These are phyloP conservation scores for Acleris emargana DNA, from an alignment of 2,888 invertebrate genomes.

Conservation along the genomic window DNA sequence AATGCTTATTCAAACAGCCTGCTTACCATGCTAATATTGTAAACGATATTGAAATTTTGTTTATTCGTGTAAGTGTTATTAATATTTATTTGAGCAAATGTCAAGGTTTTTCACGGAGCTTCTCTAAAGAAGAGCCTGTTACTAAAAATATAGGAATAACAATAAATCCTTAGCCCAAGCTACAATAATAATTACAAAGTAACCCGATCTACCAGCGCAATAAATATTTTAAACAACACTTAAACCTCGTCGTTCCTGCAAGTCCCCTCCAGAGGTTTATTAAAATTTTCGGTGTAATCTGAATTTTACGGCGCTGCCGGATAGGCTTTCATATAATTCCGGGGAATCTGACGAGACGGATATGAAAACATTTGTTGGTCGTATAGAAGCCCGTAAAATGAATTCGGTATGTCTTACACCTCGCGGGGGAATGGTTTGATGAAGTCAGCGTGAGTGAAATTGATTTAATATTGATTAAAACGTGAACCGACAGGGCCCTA, in stretches of 20 bases:
- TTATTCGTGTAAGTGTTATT: no score
- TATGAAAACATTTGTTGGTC: conserved; percentile 52
- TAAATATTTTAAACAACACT: conserved; percentile 39
- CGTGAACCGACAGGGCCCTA: no score
- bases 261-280: conserved; percentile 48
- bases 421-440: conserved; percentile 16
- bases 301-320: conserved; percentile 54
- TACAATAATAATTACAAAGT: conserved; percentile 20
- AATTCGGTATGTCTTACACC: conserved; percentile 38
- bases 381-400: conserved; percentile 48
- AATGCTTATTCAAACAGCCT: no score
- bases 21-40: no score
- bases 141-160: conserved; percentile 4
- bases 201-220: conserved; percentile 23
- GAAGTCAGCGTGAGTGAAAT: conserved; percentile 3
- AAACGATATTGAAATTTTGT: no score
- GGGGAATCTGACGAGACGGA: conserved; percentile 53
- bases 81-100: no score
- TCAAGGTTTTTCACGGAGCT: no score
- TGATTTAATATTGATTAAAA: no score
- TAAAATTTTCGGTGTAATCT: conserved; percentile 61
- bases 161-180: conserved; percentile 12
- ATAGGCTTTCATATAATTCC: conserved; percentile 55
- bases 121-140: no score
- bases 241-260: conserved; percentile 39